Percentiles rank a stretch among this genome's conserved stretches.
phyloP scores from a whole-genome alignment of 2,113 vertebrate genomes.

The Setophaga coronata region DNA sequence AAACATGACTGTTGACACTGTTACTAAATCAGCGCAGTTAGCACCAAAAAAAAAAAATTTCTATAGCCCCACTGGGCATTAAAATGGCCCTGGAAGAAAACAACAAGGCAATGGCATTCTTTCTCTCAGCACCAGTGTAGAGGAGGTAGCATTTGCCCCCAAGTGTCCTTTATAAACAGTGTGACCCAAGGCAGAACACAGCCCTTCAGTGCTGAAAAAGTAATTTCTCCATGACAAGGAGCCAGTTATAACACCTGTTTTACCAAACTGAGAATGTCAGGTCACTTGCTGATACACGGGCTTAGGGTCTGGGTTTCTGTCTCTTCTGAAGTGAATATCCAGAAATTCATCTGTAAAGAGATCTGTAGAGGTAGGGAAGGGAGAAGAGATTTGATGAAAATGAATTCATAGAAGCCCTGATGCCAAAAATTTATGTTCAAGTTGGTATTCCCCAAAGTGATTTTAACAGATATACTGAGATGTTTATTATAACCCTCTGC shows the following conservation, averaged over 20 bases:
- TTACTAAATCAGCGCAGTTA: not conserved
- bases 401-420: not conserved
- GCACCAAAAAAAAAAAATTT: not conserved
- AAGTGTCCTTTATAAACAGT: not conserved
- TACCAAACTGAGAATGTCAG: not conserved
- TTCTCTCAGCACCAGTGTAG: not conserved
- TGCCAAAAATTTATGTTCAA: not conserved
- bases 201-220: not conserved
- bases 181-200: not conserved
- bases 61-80: not conserved
- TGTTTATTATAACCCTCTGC: not conserved
- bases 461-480: not conserved
- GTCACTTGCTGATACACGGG: not conserved
- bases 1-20: not conserved
- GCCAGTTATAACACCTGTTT: not conserved
- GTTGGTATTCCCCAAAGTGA: not conserved
- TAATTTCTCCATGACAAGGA: not conserved
- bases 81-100: not conserved
- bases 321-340: not conserved
- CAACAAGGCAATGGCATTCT: not conserved
- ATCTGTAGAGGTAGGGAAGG: not conserved
- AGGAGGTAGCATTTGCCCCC: not conserved
- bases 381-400: not conserved
- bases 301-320: rapidly evolving
- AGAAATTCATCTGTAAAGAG: not conserved